These are phyloP conservation scores for Drosophila kanekoi DNA, from an alignment of 2,888 invertebrate genomes.

Conservation along the genomic window DNA sequence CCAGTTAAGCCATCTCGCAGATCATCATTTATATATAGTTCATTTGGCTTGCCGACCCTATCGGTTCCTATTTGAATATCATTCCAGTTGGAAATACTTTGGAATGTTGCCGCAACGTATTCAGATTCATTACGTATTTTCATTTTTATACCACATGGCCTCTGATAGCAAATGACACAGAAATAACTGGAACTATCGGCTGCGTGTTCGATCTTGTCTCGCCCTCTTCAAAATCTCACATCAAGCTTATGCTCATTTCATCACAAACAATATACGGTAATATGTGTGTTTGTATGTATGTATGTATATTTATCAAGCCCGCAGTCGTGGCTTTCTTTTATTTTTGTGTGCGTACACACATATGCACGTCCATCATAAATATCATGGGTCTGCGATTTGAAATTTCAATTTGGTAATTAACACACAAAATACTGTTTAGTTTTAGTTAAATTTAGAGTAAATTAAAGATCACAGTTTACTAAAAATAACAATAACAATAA, in stretches of 20 bases:
- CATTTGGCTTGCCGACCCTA: not conserved
- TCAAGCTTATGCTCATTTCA: conserved; percentile 9
- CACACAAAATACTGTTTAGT: conserved; percentile 6
- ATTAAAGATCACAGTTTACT: conserved; percentile 25
- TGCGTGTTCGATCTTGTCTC: conserved; percentile 12
- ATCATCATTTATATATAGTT: not conserved
- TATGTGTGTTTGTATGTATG: too few species aligned
- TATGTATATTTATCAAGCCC: not conserved
- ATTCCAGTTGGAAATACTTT: conserved; percentile 30
- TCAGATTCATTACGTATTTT: conserved; percentile 52
- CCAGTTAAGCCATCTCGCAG: conserved; percentile 1
- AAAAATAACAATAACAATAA: conserved; percentile 1
- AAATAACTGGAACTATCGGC: conserved; percentile 10
- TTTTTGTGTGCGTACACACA: not conserved
- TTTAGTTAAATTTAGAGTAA: conserved; percentile 12
- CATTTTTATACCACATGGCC: conserved; percentile 63
- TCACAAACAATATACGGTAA: not conserved
- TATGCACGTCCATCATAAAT: not conserved
- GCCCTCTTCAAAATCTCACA: conserved; percentile 10
- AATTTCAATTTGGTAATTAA: conserved; percentile 1
- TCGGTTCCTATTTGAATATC: conserved; percentile 8
- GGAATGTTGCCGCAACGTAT: conserved; percentile 31
- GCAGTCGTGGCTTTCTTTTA: conserved; percentile 12
- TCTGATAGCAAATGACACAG: conserved; percentile 21
- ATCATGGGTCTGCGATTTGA: conserved; percentile 1